Base-by-base conservation (phyloP, 2,797 vertebrate genomes). In the Ctenochaetus hawaiiensis region DNA sequence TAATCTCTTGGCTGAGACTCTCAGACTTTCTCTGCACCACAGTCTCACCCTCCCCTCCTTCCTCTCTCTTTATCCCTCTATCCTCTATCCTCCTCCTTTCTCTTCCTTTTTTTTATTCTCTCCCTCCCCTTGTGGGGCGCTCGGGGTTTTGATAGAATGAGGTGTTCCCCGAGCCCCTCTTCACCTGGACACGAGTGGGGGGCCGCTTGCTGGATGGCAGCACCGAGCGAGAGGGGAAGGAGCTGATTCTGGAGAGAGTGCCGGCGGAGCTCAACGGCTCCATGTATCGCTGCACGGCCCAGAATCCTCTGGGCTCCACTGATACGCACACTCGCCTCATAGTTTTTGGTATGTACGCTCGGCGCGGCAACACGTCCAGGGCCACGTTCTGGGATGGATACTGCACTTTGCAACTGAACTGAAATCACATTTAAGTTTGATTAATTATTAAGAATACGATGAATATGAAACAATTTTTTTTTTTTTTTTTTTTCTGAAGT, bases 301-400 rank as follows among this genome's bases (percentile, higher is more conserved):
- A 99, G 95, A 99, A 99, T 91, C 97, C 98, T 0, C 91, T 99
- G 91, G 98, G 98, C 63, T 97, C 98, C 88, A 99, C 98, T 0
- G 98, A 99, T 91, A 99, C 98, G 1, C 98, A 99, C 94, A 98
- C 97, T 8, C 95, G 98, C 83, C 97, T 99, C 95, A 99, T 99
- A 22, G 97, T 99, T 70, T 99, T 99, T 0, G 98, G 98, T 99
- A 95, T 0, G 94, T 90, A 56, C 3, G 6, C 59, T 39, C 44
- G 4, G 23, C 69, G 51, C 48, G 22, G 13, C 52, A 49, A 58
- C 70, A 49, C 8, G 11, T 64, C 39, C 20, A 8, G 49, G 59
- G 45, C 80, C 77, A 26, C 4, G 1, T 34, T 73, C 41, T 23
- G n/a, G 4, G 71, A 30, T 16, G 49, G 67, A 77, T 48, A 77